Base-by-base conservation (phyloP, 2,888 invertebrate genomes). In the Rhabditophanes sp. region DNA sequence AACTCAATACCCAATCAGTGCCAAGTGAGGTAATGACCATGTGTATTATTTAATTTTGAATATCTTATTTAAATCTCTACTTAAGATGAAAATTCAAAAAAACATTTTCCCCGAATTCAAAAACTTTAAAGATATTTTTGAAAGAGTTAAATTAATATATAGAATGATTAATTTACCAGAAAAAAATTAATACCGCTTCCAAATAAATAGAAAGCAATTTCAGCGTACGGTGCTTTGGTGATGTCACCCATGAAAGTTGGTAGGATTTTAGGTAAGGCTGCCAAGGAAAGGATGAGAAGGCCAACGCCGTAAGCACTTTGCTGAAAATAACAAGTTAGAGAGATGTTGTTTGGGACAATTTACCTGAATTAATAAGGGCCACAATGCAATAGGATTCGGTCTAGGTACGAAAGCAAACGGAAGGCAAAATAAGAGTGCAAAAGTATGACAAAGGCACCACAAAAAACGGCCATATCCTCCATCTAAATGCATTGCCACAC, bases 271-370 rank as follows among this genome's bases (percentile, higher is more conserved):
- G 58, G 58, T 17, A 58, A 42, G 7, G 59, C 56, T 1, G 58
- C 56, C 15, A 59, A 42, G 9, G 42, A 37, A 7, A 58, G 46
- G 12, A 58, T 57, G n/a, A 58, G 44, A 20, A 58, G 44, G 9
- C 58, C 53, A 28, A 59, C 44, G 6, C 58, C 58, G 39, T 58
- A 58, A 19, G 52, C 50, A 24, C 55, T 56, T 47, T 58, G 58
- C 57, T 57, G 42, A 28, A 56, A 48, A 14, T n/a, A 17, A 4
- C 7, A 3, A 2, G 19, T n/a, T 17, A n/a, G 20, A 5, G 8
- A 16, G 4, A 17, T 4, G 22, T 4, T 27, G 33, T 30, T 30
- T 33, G 22, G 17, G 24, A 26, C 30, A 34, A 9, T 39, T 33
- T 25, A 53, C 56, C 43, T 53, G 54, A 24, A 59, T 42, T 4